Evolutionary conservation across 2,888 invertebrate species (phyloP).

Genomic region (Polymixis lichenea): DNA sequence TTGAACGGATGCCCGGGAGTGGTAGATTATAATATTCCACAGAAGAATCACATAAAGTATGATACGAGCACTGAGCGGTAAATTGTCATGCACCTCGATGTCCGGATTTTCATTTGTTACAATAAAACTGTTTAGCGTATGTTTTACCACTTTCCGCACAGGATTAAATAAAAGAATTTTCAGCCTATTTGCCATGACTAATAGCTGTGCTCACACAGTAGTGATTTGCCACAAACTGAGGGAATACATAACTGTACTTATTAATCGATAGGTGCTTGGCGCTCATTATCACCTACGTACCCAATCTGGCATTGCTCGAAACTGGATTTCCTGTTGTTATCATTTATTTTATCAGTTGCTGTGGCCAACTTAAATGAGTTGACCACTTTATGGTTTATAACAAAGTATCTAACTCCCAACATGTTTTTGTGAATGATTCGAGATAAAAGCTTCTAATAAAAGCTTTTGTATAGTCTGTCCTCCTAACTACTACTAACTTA

Average conservation of each 20-base stretch:
- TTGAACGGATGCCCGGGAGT: slow-evolving; percentile 1
- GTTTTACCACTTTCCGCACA: slow-evolving; percentile 15
- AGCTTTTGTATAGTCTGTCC: background rate
- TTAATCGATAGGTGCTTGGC: background rate
- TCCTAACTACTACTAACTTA: too few relatives aligned
- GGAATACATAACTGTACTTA: background rate
- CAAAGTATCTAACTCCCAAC: background rate
- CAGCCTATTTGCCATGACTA: slow-evolving; percentile 33
- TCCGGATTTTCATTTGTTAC: slow-evolving; percentile 30
- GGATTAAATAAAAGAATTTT: slow-evolving; percentile 40
- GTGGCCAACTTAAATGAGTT: background rate
- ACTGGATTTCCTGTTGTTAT: slow-evolving; percentile 11
- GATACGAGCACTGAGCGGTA: slow-evolving; percentile 25
- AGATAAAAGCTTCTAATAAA: background rate
- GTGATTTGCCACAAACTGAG: slow-evolving; percentile 15
- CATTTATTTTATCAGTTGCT: slow-evolving; percentile 25
- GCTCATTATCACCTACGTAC: slow-evolving; percentile 2
- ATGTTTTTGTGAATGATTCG: background rate
- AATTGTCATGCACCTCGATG: slow-evolving; percentile 1
- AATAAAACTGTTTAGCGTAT: slow-evolving; percentile 30
- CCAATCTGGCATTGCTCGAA: background rate
- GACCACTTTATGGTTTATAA: background rate
- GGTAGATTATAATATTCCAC: slow-evolving; percentile 31
- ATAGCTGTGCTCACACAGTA: background rate
- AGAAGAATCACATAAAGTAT: slow-evolving; percentile 26